Conservation (phyloP, 2,113 vertebrate genomes). For the Osmerus eperlanus region DNA sequence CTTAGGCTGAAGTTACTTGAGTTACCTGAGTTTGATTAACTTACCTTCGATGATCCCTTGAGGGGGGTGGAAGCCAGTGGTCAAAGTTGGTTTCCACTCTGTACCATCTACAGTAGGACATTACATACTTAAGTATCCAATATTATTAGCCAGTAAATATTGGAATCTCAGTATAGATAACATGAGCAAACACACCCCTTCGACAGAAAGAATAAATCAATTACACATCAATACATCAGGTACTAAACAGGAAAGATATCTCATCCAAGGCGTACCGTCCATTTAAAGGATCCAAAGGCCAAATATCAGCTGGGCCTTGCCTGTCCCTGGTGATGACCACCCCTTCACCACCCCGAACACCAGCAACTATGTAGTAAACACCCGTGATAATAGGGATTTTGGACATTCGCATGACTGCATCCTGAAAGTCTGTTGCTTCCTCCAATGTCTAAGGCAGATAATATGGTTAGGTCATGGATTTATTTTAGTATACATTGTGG, state of each 20-base stretch:
- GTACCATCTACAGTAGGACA: conserved; percentile 80
- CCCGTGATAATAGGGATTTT: conserved; percentile 82
- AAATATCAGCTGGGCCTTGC: conserved; percentile 80
- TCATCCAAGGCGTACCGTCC: conserved; percentile 74
- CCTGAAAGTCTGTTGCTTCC: conserved; percentile 77
- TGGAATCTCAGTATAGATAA: not conserved
- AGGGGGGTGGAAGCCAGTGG: conserved; percentile 83
- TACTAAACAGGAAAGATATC: no score
- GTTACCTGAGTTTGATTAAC: not conserved
- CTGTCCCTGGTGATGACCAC: conserved; percentile 86
- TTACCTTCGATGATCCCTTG: conserved; percentile 80
- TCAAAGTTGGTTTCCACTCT: conserved; percentile 93
- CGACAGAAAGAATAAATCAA: no score
- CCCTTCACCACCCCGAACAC: conserved; percentile 75
- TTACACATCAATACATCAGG: no score
- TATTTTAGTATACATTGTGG: not conserved
- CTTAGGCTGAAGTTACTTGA: not conserved
- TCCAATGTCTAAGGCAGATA: conserved; percentile 64
- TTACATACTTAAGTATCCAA: not conserved
- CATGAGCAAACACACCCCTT: no score
- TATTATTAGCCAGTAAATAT: not conserved
- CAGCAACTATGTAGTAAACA: conserved; percentile 92
- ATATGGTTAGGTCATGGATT: not conserved
- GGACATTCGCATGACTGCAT: conserved; percentile 78
- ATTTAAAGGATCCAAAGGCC: conserved; percentile 79